These are phyloP conservation scores for Latrodectus hesperus DNA, from an alignment of 2,888 invertebrate genomes.

Conservation along the genomic window DNA sequence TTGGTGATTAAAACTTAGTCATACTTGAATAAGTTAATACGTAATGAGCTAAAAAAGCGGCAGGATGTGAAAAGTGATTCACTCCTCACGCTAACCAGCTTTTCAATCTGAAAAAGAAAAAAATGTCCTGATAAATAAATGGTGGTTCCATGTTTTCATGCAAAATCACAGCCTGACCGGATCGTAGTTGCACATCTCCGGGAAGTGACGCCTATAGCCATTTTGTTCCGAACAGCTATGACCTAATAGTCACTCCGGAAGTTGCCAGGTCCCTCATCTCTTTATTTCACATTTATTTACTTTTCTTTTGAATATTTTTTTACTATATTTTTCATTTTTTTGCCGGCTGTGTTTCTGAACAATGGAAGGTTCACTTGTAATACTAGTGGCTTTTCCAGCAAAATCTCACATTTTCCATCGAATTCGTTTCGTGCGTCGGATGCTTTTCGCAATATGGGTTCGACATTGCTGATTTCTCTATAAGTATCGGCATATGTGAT, in stretches of 20 bases:
- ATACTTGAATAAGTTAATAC: slow-evolving; percentile 13
- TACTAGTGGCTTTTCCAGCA: background rate
- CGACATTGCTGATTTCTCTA: background rate
- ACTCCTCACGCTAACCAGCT: slow-evolving; percentile 9
- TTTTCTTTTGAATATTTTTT: slow-evolving; percentile 8
- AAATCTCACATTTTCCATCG: no score
- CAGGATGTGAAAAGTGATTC: slow-evolving; percentile 33
- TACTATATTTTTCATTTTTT: slow-evolving; percentile 4
- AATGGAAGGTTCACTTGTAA: slow-evolving; percentile 18
- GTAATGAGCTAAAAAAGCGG: slow-evolving; percentile 2
- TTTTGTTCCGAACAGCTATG: slow-evolving; percentile 62
- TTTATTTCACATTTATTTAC: slow-evolving; percentile 39
- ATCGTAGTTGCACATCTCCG: slow-evolving; percentile 64
- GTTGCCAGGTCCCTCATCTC: slow-evolving; percentile 62
- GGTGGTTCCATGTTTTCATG: background rate
- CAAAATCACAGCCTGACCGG: slow-evolving; percentile 41
- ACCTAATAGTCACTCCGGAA: slow-evolving; percentile 67
- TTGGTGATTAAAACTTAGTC: slow-evolving; percentile 30
- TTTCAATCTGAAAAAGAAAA: background rate
- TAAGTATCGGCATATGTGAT: background rate
- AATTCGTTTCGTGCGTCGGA: no score
- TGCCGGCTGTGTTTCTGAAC: slow-evolving; percentile 34
- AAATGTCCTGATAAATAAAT: slow-evolving; percentile 4
- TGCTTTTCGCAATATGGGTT: background rate
- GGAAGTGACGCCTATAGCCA: slow-evolving; percentile 47